Evolutionary conservation across 2,113 vertebrate genomes (phyloP).

Genomic region (Leptobrachium leishanense): DNA sequence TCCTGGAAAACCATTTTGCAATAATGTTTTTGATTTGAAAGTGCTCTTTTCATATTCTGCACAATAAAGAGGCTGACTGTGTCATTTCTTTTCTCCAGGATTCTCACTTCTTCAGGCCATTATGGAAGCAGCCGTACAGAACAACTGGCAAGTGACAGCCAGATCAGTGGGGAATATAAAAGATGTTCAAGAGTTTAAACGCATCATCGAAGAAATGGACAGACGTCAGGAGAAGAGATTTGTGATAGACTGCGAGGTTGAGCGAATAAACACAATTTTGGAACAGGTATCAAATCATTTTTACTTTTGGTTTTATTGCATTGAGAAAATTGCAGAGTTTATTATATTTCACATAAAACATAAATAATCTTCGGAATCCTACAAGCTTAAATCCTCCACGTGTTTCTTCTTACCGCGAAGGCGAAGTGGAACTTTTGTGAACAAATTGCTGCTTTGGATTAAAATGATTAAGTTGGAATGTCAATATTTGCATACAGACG

Average conservation of each 20-base stretch:
- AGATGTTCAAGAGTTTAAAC: constrained; percentile 89
- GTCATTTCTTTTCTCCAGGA: constrained; percentile 68
- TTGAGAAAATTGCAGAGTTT: not conserved
- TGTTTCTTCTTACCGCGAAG: no score
- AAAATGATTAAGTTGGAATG: no score
- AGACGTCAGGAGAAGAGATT: constrained; percentile 95
- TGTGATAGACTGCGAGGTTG: constrained; percentile 95
- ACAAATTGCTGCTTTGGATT: no score
- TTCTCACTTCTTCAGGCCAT: constrained; percentile 98
- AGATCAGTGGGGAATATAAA: constrained; percentile 93
- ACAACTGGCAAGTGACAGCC: constrained; percentile 98
- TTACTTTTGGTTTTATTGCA: not conserved
- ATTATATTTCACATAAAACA: not conserved
- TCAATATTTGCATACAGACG: no score
- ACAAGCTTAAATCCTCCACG: no score
- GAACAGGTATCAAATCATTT: constrained; percentile 80
- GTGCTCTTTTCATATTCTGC: constrained; percentile 44
- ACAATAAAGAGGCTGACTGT: constrained; percentile 52
- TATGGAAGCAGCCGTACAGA: constrained; percentile 97
- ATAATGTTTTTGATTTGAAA: constrained; percentile 38
- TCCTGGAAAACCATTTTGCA: constrained; percentile 31
- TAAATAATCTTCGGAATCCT: not conserved
- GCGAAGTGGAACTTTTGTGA: no score
- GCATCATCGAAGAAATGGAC: constrained; percentile 98
- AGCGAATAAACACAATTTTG: constrained; percentile 93